Base-by-base conservation (phyloP, 2,888 invertebrate species). In the Oscheius sp. region DNA sequence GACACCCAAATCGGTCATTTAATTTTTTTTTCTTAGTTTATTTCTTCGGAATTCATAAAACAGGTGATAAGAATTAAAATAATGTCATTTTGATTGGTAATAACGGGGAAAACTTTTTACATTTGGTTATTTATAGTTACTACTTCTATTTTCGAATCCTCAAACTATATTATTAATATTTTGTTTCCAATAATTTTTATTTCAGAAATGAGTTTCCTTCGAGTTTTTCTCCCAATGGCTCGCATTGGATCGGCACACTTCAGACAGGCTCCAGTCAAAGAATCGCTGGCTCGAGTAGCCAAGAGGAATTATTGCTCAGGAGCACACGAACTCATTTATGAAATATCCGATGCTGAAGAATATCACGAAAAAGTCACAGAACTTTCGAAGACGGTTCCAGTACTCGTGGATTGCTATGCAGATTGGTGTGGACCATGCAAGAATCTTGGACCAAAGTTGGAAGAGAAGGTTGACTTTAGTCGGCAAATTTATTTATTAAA, bases 401-500 rank as follows among this genome's bases (percentile, higher is more conserved):
- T 87, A 0, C 77, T 87, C 27, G 82, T 86, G 45, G 86, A 87
- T 52, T 87, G 87, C 69, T 83, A 85, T 70, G 87, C 87, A 5
- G 80, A 83, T 53, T 86, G 86, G 86, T 86, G 86, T 70, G 87
- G 86, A 0, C 86, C 87, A n/a, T 87, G 87, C 73, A 75, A 81
- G 56, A 78, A 82, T 64, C 74, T 87, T 12, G 84, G 80, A 23
- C 87, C 87, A 25, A 66, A 83, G 69, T 77, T 87, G 0, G 85
- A 86, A 72, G 84, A 82, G 45, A 80, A 82, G 73, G 77, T 79
- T 21, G 23, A 16, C 16, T 29, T 59, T 13, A 29, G 25, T 59
- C 16, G 2, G 18, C 13, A 21, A 53, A 7, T 53, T 56, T 56
- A 29, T 25, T 29, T 59, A 35, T 9, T 9, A 3, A 3, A 35